Conservation (phyloP, 1,140 invertebrate genomes). For the Lordiphosa stackelbergi region DNA sequence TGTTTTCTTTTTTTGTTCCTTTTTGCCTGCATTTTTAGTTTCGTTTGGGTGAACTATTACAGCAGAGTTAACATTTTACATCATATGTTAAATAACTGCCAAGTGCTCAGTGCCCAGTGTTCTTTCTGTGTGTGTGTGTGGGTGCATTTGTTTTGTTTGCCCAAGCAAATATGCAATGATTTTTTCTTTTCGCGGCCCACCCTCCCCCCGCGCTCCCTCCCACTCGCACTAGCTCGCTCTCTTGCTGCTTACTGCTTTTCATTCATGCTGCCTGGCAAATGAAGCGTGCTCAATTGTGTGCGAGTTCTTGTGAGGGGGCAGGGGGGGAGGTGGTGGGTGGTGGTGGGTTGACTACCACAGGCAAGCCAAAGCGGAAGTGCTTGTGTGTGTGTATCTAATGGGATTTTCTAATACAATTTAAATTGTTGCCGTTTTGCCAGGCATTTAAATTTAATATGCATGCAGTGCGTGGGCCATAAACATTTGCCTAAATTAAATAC, state of each 20-base stretch:
- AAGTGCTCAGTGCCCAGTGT: constrained; percentile 28
- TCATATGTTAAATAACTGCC: constrained; percentile 71
- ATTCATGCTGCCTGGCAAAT: constrained; percentile 62
- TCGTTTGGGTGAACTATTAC: constrained; percentile 55
- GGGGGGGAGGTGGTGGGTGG: constrained; percentile 18
- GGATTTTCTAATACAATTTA: constrained; percentile 74
- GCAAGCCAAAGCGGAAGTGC: constrained; percentile 53
- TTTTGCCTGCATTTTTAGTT: constrained; percentile 42
- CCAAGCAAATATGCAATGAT: constrained; percentile 73
- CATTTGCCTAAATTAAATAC: constrained; percentile 35
- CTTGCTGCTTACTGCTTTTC: constrained; percentile 29
- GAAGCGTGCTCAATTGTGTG: constrained; percentile 54
- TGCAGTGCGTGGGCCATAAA: constrained; percentile 19
- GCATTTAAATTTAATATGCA: constrained; percentile 64
- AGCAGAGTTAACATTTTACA: constrained; percentile 67
- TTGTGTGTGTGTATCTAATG: constrained; percentile 62
- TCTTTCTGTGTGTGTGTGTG: constrained; percentile 18
- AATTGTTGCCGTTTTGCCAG: constrained; percentile 55
- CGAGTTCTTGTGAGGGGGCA: background rate
- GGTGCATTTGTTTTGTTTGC: constrained; percentile 56
- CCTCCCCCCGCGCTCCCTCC: background rate
- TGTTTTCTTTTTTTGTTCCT: constrained; percentile 3
- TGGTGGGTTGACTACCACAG: constrained; percentile 34
- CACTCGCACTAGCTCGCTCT: background rate
- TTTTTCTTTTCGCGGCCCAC: constrained; percentile 33